Evolutionary conservation across 1,140 invertebrate species (phyloP), one percentile per base, ranked within the genome.

Genomic region (Megathymus violae): DNA sequence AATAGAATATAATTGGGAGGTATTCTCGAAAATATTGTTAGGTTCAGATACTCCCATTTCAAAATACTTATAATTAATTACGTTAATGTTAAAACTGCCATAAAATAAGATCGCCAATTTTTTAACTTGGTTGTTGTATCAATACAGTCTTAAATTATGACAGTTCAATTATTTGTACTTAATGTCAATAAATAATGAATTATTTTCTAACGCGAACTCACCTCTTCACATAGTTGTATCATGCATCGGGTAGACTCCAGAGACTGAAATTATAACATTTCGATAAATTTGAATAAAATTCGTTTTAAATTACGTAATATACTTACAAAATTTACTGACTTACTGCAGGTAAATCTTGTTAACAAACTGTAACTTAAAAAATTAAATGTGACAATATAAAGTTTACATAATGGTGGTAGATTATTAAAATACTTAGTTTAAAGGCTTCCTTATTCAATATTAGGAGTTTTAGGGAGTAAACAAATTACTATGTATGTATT

Each of bases 201-300:
- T 25, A 27, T 25, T 46, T 31, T 40, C 46, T 54, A 13, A 61
- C 60, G 27, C 56, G 65, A 77, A 93, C 95, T 96, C 94, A 99
- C 97, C 97, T 99, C 98, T 92, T 99, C 98, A 91, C 97, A 98
- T 90, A 99, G 93, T 63, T 95, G 92, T 92, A 99, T 93, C 98
- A 99, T 99, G 83, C 98, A 96, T 78, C 98, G 94, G 16, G 98
- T 99, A 78, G 97, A 97, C 91, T 99, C 98, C 94, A 99, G 89
- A 14, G 98, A 99, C 97, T 98, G 94, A 89, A 97, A 97, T 74
- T 68, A 59, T 47, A 54, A 58, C 0, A 36, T 15, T 31, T 48
- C 1, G 14, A 7, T 16, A 7, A 43, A 19, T 43, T 22, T 22
- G 10, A 11, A 46, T 41, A 40, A 19, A 27, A 31, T 14, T 48